Conservation (phyloP, 1,140 invertebrate genomes). For the Drosophila malerkotliana region DNA sequence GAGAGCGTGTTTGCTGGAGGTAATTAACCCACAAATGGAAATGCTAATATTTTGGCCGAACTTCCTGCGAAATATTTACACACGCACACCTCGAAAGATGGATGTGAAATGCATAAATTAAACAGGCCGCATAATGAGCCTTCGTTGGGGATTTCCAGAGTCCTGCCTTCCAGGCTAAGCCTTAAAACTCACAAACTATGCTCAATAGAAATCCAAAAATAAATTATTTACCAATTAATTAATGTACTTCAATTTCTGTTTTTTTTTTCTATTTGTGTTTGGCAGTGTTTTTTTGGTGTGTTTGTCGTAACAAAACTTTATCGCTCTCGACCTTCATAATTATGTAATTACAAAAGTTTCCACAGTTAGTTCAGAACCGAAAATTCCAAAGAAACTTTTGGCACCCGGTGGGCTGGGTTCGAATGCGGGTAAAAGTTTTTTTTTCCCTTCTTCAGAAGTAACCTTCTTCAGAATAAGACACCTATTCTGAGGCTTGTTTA, state of each 20-base stretch:
- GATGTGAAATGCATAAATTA: constrained; percentile 65
- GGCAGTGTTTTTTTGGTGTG: neutral
- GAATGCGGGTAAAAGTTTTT: constrained; percentile 69
- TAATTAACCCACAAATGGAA: constrained; percentile 59
- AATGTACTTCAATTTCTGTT: constrained; percentile 73
- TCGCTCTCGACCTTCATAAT: constrained; percentile 73
- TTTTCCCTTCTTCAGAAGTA: constrained; percentile 1
- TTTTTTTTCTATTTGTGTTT: constrained; percentile 43
- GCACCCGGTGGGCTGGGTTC: constrained; percentile 20
- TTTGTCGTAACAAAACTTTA: constrained; percentile 44
- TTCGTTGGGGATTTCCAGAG: constrained; percentile 26
- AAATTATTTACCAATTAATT: constrained; percentile 78
- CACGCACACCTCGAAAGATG: constrained; percentile 7
- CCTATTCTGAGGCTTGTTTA: constrained; percentile 19
- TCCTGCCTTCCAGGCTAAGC: neutral
- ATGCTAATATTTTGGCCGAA: constrained; percentile 38
- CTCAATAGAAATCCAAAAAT: constrained; percentile 35
- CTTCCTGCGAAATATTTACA: constrained; percentile 25
- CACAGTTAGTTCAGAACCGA: constrained; percentile 37
- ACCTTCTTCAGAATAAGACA: neutral
- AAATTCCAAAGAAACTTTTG: constrained; percentile 64
- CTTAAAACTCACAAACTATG: constrained; percentile 17
- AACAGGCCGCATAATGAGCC: constrained; percentile 34
- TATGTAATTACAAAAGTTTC: constrained; percentile 78
- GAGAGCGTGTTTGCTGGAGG: constrained; percentile 33